phyloP scores from a whole-genome alignment of 2,113 vertebrate species.

The Halcyon senegalensis region DNA sequence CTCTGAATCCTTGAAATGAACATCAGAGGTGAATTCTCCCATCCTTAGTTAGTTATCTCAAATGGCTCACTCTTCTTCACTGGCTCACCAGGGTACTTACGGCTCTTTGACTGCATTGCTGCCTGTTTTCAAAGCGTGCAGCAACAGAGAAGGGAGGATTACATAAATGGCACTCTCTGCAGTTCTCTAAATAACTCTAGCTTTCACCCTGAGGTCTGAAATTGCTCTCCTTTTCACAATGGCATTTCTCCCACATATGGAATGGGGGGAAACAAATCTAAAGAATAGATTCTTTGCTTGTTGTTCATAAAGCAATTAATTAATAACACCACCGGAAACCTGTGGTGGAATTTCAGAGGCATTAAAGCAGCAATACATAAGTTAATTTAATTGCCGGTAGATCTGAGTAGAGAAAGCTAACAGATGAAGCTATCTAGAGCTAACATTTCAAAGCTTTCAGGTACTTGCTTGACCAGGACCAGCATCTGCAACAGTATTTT shows the following conservation, averaged over 20 bases:
- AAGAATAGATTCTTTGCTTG: background rate
- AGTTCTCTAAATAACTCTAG: background rate
- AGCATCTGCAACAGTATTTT: background rate
- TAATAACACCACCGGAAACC: background rate
- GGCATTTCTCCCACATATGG: background rate
- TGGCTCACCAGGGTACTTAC: background rate
- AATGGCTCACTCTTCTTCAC: background rate
- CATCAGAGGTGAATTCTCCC: background rate
- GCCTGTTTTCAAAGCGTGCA: background rate
- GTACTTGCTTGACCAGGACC: background rate
- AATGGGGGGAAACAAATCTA: rapidly evolving
- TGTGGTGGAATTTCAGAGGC: background rate
- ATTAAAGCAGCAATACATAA: background rate
- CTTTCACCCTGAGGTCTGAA: background rate
- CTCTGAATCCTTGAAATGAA: background rate
- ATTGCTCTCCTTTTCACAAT: background rate
- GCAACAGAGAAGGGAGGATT: background rate
- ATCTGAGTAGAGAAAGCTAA: background rate
- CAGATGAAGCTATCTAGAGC: background rate
- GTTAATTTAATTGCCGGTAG: background rate
- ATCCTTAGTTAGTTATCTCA: background rate
- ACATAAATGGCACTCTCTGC: background rate
- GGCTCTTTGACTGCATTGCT: background rate
- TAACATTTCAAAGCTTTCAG: background rate
- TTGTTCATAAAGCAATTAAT: background rate